Percentiles rank a stretch among this genome's conserved stretches.
phyloP scores from a whole-genome alignment of 2,888 invertebrate genomes.

The Deilephila elpenor region DNA sequence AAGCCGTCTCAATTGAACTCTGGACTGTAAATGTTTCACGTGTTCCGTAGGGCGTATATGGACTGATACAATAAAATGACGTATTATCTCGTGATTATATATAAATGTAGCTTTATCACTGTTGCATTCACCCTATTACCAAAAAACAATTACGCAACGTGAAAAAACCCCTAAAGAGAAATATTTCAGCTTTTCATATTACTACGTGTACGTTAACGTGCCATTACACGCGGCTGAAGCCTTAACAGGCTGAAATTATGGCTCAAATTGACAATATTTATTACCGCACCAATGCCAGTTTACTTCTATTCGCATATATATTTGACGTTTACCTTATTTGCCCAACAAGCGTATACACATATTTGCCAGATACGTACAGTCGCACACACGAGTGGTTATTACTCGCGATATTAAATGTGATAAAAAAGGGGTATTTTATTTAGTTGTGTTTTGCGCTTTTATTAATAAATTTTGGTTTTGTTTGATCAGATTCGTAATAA shows the following conservation, averaged over 20 bases:
- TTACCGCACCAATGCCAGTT: slow-evolving; percentile 16
- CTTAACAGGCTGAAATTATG: slow-evolving; percentile 1
- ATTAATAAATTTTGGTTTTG: not conserved
- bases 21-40: too few relatives aligned
- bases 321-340: slow-evolving; percentile 20
- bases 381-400: not conserved
- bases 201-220: too few relatives aligned
- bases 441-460: too few relatives aligned
- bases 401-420: not conserved
- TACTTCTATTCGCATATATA: slow-evolving; percentile 17
- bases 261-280: slow-evolving; percentile 19
- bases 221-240: not conserved
- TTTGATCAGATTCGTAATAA: too few relatives aligned
- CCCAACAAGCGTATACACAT: slow-evolving; percentile 6
- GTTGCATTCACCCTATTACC: not conserved
- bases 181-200: not conserved
- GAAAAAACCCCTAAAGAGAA: not conserved
- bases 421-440: too few relatives aligned
- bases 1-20: too few relatives aligned
- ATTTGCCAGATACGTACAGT: not conserved
- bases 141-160: not conserved
- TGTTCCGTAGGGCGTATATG: not conserved
- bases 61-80: not conserved
- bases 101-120: not conserved
- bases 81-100: not conserved